These are phyloP conservation scores for Pantala flavescens DNA, from an alignment of 1,140 invertebrate species.

Conservation along the genomic window DNA sequence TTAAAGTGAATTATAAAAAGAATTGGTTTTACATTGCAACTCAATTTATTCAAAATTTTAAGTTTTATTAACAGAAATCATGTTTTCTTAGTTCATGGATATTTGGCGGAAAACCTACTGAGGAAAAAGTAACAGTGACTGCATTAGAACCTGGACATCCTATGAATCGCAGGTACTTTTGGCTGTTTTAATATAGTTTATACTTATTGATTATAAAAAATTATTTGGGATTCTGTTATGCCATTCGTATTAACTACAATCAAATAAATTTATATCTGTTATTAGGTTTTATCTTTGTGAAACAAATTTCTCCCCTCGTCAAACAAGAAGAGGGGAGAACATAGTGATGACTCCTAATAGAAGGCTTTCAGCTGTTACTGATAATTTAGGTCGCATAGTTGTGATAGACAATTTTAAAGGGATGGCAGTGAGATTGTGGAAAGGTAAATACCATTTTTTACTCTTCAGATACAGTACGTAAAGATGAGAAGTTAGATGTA, in stretches of 20 bases:
- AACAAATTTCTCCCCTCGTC: too few species aligned
- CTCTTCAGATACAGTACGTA: too few species aligned
- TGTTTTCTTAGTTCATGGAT: background rate
- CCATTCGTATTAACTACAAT: background rate
- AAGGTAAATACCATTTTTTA: constrained; percentile 45
- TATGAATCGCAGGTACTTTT: constrained; percentile 34
- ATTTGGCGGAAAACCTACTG: background rate
- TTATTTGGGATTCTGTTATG: background rate
- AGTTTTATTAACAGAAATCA: background rate
- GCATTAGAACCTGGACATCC: constrained; percentile 41
- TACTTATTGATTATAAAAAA: background rate
- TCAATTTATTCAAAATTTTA: too few species aligned
- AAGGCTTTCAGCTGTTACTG: constrained; percentile 66
- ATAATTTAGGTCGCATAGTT: constrained; percentile 75
- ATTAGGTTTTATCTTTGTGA: constrained; percentile 72
- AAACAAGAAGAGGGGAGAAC: constrained; percentile 56
- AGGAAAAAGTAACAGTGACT: constrained; percentile 26
- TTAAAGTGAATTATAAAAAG: too few species aligned
- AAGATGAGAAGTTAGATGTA: too few species aligned
- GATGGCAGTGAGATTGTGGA: constrained; percentile 75
- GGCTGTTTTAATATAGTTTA: background rate
- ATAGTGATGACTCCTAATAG: constrained; percentile 70
- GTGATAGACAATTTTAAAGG: constrained; percentile 73
- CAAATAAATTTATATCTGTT: background rate
- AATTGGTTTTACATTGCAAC: too few species aligned